Evolutionary conservation across 2,797 vertebrate genomes (phyloP).

Genomic region (Gymnoscopelus microlampas): DNA sequence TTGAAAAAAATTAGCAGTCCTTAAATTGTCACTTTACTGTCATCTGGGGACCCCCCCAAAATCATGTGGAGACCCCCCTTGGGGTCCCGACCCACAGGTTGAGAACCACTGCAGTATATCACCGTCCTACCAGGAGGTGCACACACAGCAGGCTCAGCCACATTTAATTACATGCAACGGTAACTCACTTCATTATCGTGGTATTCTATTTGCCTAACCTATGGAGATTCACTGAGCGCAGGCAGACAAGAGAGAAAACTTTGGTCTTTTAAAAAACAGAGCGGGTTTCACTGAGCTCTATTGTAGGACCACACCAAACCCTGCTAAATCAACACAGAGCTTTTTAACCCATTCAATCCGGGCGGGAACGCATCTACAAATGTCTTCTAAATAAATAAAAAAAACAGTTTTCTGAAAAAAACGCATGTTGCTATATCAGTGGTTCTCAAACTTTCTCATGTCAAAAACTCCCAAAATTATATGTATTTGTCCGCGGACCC

Average conservation of each 20-base stretch:
- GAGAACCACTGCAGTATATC: constrained; percentile 32
- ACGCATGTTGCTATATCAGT: too few species aligned
- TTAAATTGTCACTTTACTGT: too few species aligned
- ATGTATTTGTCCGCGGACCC: too few species aligned
- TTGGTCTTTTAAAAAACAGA: constrained; percentile 38
- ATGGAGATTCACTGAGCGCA: constrained; percentile 40
- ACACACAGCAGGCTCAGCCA: constrained; percentile 71
- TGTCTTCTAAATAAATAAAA: too few species aligned
- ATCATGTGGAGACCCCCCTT: too few species aligned
- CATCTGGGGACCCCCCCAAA: too few species aligned
- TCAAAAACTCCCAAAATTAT: too few species aligned
- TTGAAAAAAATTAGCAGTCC: too few species aligned
- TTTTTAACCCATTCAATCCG: constrained; percentile 3
- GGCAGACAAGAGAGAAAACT: constrained; percentile 46
- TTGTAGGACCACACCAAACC: constrained; percentile 46
- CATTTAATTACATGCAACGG: constrained; percentile 76
- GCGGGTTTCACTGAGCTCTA: constrained; percentile 39
- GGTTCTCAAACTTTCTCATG: too few species aligned
- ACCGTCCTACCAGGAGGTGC: constrained; percentile 60
- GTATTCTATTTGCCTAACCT: constrained; percentile 63
- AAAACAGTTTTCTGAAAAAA: too few species aligned
- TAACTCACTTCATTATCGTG: constrained; percentile 69
- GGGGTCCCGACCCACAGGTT: too few species aligned
- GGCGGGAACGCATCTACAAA: too few species aligned
- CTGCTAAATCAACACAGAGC: constrained; percentile 53